A percentile compares a stretch with the other conserved stretches of the same genome.
Conservation (phyloP, 2,797 vertebrate genomes). For the Etheostoma perlongum region DNA sequence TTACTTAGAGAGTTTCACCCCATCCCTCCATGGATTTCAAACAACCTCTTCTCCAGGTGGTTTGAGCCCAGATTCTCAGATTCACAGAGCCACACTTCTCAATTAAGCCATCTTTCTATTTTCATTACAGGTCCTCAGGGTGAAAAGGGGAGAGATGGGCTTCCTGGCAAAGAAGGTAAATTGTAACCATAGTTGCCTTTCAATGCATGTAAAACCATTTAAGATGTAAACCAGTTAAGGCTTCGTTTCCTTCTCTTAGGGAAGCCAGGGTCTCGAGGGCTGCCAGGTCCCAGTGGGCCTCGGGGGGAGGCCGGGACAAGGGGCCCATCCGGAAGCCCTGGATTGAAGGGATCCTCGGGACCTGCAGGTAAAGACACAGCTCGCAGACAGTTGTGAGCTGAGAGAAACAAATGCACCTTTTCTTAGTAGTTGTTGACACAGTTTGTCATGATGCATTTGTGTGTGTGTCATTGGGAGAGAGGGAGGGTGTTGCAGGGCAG, state of each 20-base stretch:
- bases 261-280: slow-evolving; percentile 80
- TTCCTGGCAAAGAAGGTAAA: slow-evolving; percentile 83
- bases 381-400: slow-evolving; percentile 14
- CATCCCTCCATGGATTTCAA: slow-evolving; percentile 23
- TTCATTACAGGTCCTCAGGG: slow-evolving; percentile 83
- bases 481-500: not conserved
- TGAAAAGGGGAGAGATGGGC: slow-evolving; percentile 83
- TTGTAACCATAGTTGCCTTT: slow-evolving; percentile 42
- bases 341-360: slow-evolving; percentile 86
- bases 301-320: slow-evolving; percentile 85
- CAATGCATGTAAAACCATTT: slow-evolving; percentile 33
- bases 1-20: slow-evolving; percentile 15
- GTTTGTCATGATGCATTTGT: slow-evolving; percentile 34
- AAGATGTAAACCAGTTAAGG: slow-evolving; percentile 40
- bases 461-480: slow-evolving; percentile 15
- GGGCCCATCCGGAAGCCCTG: slow-evolving; percentile 86
- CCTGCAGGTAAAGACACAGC: slow-evolving; percentile 84
- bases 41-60: slow-evolving; percentile 23
- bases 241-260: slow-evolving; percentile 80
- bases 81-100: slow-evolving; percentile 25
- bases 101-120: slow-evolving; percentile 51
- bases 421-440: slow-evolving; percentile 35
- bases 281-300: slow-evolving; percentile 85
- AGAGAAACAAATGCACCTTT: slow-evolving; percentile 27
- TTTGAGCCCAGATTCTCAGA: slow-evolving; percentile 2